phyloP scores from a whole-genome alignment of 1,140 invertebrate species.

The Hycleus phaleratus region DNA sequence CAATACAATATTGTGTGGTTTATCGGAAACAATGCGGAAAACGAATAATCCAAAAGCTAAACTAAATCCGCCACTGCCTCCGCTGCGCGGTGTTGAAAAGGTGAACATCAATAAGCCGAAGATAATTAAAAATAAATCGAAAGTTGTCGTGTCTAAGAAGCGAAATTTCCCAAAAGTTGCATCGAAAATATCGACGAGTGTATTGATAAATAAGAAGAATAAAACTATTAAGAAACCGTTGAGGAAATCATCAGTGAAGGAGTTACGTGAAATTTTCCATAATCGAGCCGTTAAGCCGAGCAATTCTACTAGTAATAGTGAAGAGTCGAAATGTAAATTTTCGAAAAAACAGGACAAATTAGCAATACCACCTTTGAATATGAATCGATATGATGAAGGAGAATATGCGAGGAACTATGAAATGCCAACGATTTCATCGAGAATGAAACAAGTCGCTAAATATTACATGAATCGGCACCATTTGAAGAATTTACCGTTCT shows the following conservation, averaged over 20 bases:
- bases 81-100: no score
- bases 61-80: no score
- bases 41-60: no score
- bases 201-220: no score
- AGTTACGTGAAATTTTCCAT: constrained; percentile 45
- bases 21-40: neutral
- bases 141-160: no score
- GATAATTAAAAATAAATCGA: no score
- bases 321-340: constrained; percentile 8
- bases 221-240: no score
- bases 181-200: no score
- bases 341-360: constrained; percentile 12
- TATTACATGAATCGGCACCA: constrained; percentile 43
- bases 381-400: neutral
- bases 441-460: constrained; percentile 44
- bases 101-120: no score
- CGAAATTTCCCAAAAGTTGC: no score
- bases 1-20: neutral
- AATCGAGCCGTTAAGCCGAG: constrained; percentile 39
- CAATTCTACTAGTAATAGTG: constrained; percentile 31
- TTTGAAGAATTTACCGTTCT: constrained; percentile 48
- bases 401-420: constrained; percentile 39
- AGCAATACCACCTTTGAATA: constrained; percentile 11
- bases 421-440: constrained; percentile 46
- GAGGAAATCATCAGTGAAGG: neutral